These are phyloP conservation scores for Episyrphus balteatus DNA, from an alignment of 1,140 invertebrate genomes.

Conservation along the genomic window DNA sequence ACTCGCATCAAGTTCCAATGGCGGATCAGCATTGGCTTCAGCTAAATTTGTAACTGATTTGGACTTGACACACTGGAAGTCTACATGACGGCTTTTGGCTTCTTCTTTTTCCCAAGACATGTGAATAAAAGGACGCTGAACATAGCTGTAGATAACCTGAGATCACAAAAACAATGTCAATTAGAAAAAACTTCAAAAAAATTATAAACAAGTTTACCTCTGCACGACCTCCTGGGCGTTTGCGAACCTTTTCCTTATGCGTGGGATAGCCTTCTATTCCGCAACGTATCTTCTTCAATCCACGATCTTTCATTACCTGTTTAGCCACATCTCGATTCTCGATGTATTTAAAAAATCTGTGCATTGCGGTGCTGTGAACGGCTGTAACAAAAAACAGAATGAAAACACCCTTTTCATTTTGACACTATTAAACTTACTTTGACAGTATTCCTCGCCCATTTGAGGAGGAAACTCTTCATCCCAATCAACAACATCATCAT, in stretches of 20 bases:
- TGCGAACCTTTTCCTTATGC: conserved; percentile 94
- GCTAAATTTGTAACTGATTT: conserved; percentile 90
- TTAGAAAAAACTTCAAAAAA: not conserved
- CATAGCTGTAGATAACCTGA: conserved; percentile 87
- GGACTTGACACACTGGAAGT: conserved; percentile 94
- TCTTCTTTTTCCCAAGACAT: conserved; percentile 99
- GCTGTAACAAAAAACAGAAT: conserved; percentile 39
- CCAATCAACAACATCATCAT: conserved; percentile 96
- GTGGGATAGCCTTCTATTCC: conserved; percentile 99
- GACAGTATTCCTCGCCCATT: conserved; percentile 97
- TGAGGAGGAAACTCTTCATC: conserved; percentile 97
- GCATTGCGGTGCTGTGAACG: conserved; percentile 82
- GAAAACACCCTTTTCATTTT: not conserved
- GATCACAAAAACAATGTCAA: not conserved
- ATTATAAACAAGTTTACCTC: conserved; percentile 60
- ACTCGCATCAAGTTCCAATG: conserved; percentile 50
- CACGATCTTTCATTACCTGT: conserved; percentile 95
- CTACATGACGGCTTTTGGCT: conserved; percentile 96
- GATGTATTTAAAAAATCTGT: conserved; percentile 98
- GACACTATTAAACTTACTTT: conserved; percentile 51
- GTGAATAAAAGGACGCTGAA: conserved; percentile 97
- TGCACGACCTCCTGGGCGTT: conserved; percentile 77
- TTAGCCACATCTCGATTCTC: conserved; percentile 99
- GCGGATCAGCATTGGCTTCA: conserved; percentile 81
- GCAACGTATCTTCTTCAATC: conserved; percentile 96